Percentiles rank a stretch among this genome's conserved stretches.
These are phyloP conservation scores for Centropus unirufus DNA, from an alignment of 2,113 vertebrate genomes.

Conservation along the genomic window DNA sequence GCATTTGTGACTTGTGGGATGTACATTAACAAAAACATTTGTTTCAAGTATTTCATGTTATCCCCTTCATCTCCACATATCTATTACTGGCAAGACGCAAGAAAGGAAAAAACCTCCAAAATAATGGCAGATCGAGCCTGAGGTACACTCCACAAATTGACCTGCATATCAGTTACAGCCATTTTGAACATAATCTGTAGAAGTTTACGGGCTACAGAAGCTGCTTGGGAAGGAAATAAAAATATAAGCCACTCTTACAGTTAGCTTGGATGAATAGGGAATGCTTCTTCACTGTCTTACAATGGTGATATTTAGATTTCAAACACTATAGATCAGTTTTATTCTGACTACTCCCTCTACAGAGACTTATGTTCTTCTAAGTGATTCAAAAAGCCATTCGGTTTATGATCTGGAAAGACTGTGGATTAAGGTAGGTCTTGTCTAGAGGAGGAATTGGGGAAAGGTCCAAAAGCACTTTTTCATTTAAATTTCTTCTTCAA, in stretches of 20 bases:
- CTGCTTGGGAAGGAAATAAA: background rate
- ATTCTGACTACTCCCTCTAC: background rate
- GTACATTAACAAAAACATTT: background rate
- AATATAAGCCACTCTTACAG: background rate
- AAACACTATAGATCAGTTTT: background rate
- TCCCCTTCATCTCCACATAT: background rate
- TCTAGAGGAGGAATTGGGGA: background rate
- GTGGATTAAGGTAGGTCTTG: background rate
- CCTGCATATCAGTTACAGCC: background rate
- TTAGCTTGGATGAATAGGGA: rapidly evolving
- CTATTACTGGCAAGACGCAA: background rate
- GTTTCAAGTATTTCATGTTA: background rate
- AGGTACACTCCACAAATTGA: background rate
- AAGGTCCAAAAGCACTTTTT: background rate
- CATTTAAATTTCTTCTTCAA: background rate
- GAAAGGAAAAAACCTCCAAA: background rate
- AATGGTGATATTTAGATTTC: background rate
- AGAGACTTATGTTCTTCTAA: background rate
- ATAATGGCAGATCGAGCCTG: background rate
- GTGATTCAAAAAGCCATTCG: background rate
- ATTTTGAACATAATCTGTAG: background rate
- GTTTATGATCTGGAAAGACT: background rate
- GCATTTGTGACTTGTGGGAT: background rate
- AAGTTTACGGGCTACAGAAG: background rate
- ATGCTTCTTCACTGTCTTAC: background rate